Conservation (phyloP, 2,113 vertebrate species). For the Microcebus murinus region DNA sequence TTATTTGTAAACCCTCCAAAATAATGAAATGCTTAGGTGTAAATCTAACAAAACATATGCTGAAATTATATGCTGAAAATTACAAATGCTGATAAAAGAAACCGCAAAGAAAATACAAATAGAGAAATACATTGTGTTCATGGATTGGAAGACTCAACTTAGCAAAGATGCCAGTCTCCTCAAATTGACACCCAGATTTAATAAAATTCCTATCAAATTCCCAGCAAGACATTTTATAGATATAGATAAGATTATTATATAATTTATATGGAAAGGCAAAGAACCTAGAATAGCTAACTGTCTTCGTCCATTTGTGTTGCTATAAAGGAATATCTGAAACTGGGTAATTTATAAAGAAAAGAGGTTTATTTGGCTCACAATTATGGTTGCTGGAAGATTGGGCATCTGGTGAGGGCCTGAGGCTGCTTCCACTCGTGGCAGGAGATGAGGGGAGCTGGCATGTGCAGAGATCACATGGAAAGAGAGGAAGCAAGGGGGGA, state of each 20-base stretch:
- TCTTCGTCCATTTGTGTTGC: no score
- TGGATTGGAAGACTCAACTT: background rate
- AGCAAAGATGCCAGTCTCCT: background rate
- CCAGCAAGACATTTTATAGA: background rate
- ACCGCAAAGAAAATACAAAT: background rate
- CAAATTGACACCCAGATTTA: background rate
- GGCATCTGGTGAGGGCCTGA: no score
- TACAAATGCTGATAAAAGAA: background rate
- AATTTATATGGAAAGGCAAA: background rate
- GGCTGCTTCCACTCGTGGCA: no score
- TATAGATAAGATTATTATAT: background rate
- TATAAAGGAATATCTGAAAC: no score
- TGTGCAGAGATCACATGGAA: no score
- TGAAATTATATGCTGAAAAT: background rate
- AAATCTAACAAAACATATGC: background rate
- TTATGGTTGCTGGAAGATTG: no score
- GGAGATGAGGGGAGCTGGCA: no score
- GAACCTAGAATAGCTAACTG: background rate
- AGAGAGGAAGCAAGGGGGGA: no score
- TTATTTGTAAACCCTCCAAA: background rate
- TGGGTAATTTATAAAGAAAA: no score
- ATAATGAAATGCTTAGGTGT: background rate
- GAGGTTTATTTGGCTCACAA: no score
- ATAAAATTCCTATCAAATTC: background rate
- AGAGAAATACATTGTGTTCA: background rate